Base-by-base conservation (phyloP, 2,888 invertebrate species). In the Ischnura elegans region DNA sequence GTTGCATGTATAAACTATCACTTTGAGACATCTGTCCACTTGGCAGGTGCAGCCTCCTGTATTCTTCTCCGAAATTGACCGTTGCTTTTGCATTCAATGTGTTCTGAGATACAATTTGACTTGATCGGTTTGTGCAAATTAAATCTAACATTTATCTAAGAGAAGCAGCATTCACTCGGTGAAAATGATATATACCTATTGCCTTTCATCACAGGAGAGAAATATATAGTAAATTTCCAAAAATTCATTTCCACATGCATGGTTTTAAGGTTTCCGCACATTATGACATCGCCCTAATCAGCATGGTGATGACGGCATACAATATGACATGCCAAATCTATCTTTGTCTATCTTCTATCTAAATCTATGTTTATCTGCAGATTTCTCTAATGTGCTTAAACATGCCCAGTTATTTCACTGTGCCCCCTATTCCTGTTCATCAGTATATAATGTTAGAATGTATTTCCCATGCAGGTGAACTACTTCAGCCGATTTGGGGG, bases 281-380 rank as follows among this genome's bases (percentile, higher is more conserved):
- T 85, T 36, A 42, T 85, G 85, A 36, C 85, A 85, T 85, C 85
- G 42, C 85, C 85, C 85, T 85, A 42, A 85, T 85, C 1, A 85
- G 85, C 85, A 19, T 2, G 29, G 42, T 85, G 85, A 85, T 85
- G 85, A 42, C 16, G 85, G 85, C 85, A 85, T 85, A 85, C 42
- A 85, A 85, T 85, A 85, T 85, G 85, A 85, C 85, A 42, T 85
- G 43, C 85, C 85, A 85, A 85, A 61, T 61, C 61, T 61, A 61
- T 61, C 3, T 13, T 61, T 61, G 61, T 0, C 2, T 61, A n/a
- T n/a, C n/a, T n/a, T n/a, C n/a, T n/a, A n/a, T n/a, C n/a, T n/a
- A n/a, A n/a, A n/a, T 61, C 61, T 61, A 61, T 61, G 25, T 13
- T 61, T 61, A n/a, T 0, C 2, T 61, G 61, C n/a, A n/a, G 25